Evolutionary conservation across 2,888 invertebrate species (phyloP), one percentile per base, ranked within the genome.

Genomic region (Xestia rhomboidea): DNA sequence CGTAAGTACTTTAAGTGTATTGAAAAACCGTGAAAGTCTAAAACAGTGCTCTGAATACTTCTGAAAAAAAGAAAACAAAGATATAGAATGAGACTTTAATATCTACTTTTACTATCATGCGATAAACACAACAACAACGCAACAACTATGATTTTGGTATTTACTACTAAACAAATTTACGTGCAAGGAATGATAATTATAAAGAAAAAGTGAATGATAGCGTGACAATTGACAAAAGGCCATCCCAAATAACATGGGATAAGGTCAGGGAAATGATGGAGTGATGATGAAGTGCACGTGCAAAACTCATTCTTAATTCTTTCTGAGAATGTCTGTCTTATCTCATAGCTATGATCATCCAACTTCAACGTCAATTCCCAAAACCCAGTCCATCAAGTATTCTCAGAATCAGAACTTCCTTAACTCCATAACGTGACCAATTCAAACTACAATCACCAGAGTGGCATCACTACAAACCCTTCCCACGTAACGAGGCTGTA

Each of bases 401-500:
- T 27, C 57, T 41, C 34, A 15, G 0, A 57, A 24, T 21, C 5
- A 30, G 2, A 64, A 57, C 18, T 49, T 60, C 34, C 0, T 24
- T 13, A 24, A 64, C 62, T 54, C 24, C 24, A 49, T 10, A n/a
- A 49, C 57, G 46, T 38, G n/a, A 38, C 18, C 34, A 51, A 66
- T 38, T 8, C 30, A 51, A 49, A 54, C 49, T 38, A 49, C n/a
- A 41, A 64, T 49, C 13, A 27, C n/a, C 7, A 38, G n/a, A 38
- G 49, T 27, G 18, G 63, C 34, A 57, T 5, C 60, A 62, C 11
- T 46, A 21, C 34, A 68, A 81, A 73, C 41, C 54, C 38, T 46
- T 18, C n/a, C 51, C 60, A 62, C 18, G 8, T 46, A 63, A 63
- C 67, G 38, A 78, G 46, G 34, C 30, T 30, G 57, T 66, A 66